Evolutionary conservation across 2,888 invertebrate genomes (phyloP), one percentile per base, ranked within the genome.

Genomic region (Cephus nigrinus): DNA sequence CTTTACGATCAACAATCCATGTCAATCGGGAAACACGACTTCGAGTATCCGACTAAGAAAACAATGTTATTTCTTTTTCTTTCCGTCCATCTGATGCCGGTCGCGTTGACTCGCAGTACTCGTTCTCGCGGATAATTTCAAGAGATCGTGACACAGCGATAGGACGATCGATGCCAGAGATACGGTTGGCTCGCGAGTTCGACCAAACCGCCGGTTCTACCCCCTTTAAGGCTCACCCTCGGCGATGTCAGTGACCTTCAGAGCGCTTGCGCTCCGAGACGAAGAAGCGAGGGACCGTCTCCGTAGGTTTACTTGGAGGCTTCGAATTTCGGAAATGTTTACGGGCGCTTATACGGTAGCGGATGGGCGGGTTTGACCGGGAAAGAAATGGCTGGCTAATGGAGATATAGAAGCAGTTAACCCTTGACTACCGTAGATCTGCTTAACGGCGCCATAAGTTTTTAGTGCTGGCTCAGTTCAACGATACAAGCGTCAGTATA

Each of bases 361-460:
- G 32, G 68, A 30, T 12, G 33, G 40, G 30, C 40, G 68, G 35
- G 40, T 32, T 74, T 71, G 23, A 71, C 55, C 35, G 71, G 33
- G 32, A 75, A 72, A 68, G 71, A 23, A 55, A 55, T 55, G 55
- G 55, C 55, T 55, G 55, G 23, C 55, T 55, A 55, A 79, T 75
- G 81, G 84, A 69, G 79, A 85, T 82, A 80, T 82, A 86, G 82
- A 78, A 82, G 82, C 82, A 82, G 83, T 86, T 87, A 86, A 86
- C 85, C 87, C 82, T 82, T 84, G 81, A 83, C 85, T 80, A 82
- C 83, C 84, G 84, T 86, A 86, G 84, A 86, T 88, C 84, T 83
- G 82, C 84, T 86, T 85, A 85, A 88, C 84, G 83, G 84, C 86
- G 79, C 83, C 84, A 82, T 87, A 87, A 84, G 84, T 86, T 87